Base-by-base conservation (phyloP, 2,888 invertebrate genomes). In the Trichogramma evanescens region DNA sequence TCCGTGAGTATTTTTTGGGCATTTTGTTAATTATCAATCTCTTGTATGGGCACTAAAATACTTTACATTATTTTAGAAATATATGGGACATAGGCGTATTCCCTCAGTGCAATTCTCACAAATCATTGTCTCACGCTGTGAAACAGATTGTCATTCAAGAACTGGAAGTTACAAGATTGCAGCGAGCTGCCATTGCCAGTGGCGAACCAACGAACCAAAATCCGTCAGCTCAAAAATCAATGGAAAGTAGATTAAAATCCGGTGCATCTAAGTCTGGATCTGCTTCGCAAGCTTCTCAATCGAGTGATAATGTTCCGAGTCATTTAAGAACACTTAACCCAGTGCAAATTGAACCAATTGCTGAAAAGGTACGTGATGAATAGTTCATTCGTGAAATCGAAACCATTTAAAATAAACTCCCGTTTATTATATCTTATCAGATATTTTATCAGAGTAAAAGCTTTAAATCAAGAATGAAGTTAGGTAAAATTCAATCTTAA, bases 301-400 rank as follows among this genome's bases (percentile, higher is more conserved):
- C 26, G 5, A 8, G 43, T 8, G 50, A 56, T 2, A 49, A 50
- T 39, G 44, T 65, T 40, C 62, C 63, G 4, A 90, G 89, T 77
- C 89, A 90, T 75, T 75, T 89, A 74, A 88, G 89, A 73, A 82
- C 43, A 54, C 51, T 62, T 2, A 59, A 56, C 41, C 63, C 61
- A 10, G 38, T 57, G 5, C 39, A 64, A 45, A 1, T 61, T 5
- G 26, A 59, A 26, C 56, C 54, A 4, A 4, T 3, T 5, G 4
- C 4, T 6, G 59, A 52, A 7, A 52, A 52, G 52, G 63, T 61
- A 51, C 8, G 57, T 4, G 48, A 6, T 58, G 26, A 26, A 26
- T 26, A 26, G 26, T 26, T 26, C 26, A 26, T 26, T 26, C 26
- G 26, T 26, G 26, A 26, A 26, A 26, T 26, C 26, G 26, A 26